Conservation (phyloP, 37 sponge, comb jelly and placozoan genomes). For the Hexactinellida sp. region DNA sequence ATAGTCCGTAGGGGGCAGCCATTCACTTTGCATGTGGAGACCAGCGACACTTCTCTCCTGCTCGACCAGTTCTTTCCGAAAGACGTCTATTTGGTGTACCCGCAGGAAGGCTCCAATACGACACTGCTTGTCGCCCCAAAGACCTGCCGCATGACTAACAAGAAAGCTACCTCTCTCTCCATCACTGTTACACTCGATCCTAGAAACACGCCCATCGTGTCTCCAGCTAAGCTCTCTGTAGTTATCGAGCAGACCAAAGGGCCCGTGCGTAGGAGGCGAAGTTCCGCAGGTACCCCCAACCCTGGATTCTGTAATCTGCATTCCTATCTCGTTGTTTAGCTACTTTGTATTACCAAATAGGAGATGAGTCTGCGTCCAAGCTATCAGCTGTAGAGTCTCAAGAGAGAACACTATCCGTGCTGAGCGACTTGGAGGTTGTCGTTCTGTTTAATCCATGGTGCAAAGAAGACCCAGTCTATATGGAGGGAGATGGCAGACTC, state of each 20-base stretch:
- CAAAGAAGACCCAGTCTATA: slow-evolving; percentile 27
- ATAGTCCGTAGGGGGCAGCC: slow-evolving; percentile 37
- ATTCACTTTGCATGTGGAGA: slow-evolving; percentile 24
- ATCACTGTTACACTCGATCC: neutral
- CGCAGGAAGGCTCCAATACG: neutral
- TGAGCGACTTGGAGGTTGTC: neutral
- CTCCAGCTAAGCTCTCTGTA: neutral
- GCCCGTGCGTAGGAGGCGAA: neutral
- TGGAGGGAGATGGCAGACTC: slow-evolving; percentile 18
- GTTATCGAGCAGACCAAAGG: neutral
- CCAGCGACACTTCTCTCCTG: neutral
- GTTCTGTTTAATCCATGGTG: slow-evolving; percentile 65
- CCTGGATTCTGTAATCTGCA: no score
- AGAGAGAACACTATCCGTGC: slow-evolving; percentile 13
- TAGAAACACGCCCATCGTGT: neutral
- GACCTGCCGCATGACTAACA: neutral
- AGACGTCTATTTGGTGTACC: neutral
- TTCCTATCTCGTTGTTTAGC: no score
- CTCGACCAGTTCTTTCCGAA: neutral
- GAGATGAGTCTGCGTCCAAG: slow-evolving; percentile 1
- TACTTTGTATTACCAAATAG: no score
- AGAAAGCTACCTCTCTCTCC: neutral
- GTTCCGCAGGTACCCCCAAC: neutral
- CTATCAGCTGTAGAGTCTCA: neutral
- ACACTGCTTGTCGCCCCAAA: neutral